These are phyloP conservation scores for Lycia hirtaria DNA, from an alignment of 2,888 invertebrate species.

Conservation along the genomic window DNA sequence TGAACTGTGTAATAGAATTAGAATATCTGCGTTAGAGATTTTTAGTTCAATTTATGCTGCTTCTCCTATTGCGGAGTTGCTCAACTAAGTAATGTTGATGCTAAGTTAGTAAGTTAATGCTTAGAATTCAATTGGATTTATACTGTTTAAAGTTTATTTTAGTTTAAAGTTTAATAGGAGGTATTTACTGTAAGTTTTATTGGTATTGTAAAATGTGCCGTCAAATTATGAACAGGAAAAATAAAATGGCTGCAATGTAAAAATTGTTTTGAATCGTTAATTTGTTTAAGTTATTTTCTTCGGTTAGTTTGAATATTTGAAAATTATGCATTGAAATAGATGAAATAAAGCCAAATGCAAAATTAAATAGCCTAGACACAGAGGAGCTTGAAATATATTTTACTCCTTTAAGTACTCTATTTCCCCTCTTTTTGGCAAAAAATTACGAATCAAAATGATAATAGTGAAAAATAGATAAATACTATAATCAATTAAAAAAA, in stretches of 20 bases:
- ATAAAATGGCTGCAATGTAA: neutral
- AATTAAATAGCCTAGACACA: too few relatives aligned
- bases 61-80: conserved; percentile 1
- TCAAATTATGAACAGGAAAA: neutral
- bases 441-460: too few relatives aligned
- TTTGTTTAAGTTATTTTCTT: too few relatives aligned
- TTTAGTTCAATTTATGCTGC: conserved; percentile 18
- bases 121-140: conserved; percentile 10
- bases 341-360: too few relatives aligned
- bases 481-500: too few relatives aligned
- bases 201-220: neutral
- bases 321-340: too few relatives aligned
- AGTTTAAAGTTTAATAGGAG: conserved; percentile 1
- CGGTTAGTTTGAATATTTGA: too few relatives aligned
- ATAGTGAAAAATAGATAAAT: too few relatives aligned
- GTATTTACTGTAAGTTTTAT: neutral
- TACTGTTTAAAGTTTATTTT: neutral
- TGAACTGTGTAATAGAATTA: conserved; percentile 38
- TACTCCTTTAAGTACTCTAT: too few relatives aligned
- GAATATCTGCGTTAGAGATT: conserved; percentile 33
- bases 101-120: conserved; percentile 10
- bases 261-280: neutral
- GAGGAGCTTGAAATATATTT: too few relatives aligned
- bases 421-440: too few relatives aligned
- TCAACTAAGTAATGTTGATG: conserved; percentile 10